phyloP scores from a whole-genome alignment of 2,888 invertebrate species.

The Synergus japonicus region DNA sequence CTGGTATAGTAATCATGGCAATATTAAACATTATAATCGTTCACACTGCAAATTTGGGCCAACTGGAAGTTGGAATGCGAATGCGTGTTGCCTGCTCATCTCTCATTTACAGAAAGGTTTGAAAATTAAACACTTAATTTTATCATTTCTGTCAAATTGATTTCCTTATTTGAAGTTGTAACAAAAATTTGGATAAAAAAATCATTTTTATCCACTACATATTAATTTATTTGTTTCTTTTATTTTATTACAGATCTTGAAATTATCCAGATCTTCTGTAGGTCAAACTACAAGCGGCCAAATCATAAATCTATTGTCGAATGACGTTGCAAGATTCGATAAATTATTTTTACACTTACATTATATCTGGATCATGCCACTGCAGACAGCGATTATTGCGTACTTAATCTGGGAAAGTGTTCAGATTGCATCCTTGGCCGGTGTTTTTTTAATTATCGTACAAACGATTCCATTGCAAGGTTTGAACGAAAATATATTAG shows the following conservation, averaged over 20 bases:
- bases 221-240: constrained; percentile 16
- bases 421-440: constrained; percentile 81
- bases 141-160: neutral
- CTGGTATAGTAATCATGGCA: constrained; percentile 81
- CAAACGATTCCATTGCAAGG: constrained; percentile 80
- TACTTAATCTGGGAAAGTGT: constrained; percentile 81
- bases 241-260: constrained; percentile 73
- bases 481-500: constrained; percentile 55
- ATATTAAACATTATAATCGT: constrained; percentile 81
- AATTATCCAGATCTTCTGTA: constrained; percentile 72
- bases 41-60: constrained; percentile 82
- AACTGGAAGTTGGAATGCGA: constrained; percentile 86
- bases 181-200: neutral
- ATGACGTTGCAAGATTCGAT: constrained; percentile 91
- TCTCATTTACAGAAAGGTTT: constrained; percentile 90
- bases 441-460: constrained; percentile 80
- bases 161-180: neutral
- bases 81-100: constrained; percentile 88
- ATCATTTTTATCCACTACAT: neutral
- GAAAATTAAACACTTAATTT: constrained; percentile 17
- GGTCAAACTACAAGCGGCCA: constrained; percentile 79
- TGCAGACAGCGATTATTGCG: constrained; percentile 84
- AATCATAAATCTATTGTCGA: constrained; percentile 90
- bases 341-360: constrained; percentile 84
- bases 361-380: constrained; percentile 89